Conservation (phyloP, 2,888 invertebrate species). For the Pimpla rufipes region DNA sequence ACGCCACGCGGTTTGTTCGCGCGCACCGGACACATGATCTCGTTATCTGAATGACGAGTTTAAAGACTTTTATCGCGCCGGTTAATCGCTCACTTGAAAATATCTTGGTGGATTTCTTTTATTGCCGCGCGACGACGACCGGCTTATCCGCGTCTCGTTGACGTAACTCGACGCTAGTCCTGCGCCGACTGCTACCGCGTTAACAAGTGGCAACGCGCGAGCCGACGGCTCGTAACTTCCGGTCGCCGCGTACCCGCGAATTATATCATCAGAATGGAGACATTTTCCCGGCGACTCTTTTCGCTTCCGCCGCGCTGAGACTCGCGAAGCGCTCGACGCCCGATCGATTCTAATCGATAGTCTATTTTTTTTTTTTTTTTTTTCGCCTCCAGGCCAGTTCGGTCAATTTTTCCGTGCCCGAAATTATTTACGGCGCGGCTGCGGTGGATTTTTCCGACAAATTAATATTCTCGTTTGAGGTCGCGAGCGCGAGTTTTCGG, state of each 20-base stretch:
- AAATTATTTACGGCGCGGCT: too few species aligned
- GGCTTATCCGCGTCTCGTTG: constrained; percentile 39
- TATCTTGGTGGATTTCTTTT: constrained; percentile 33
- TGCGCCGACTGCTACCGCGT: constrained; percentile 24
- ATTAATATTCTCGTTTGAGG: background rate
- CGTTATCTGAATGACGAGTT: constrained; percentile 53
- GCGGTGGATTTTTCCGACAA: too few species aligned
- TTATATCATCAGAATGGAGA: constrained; percentile 12
- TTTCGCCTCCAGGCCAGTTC: background rate
- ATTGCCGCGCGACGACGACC: background rate
- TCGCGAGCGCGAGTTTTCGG: background rate
- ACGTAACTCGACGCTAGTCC: constrained; percentile 47
- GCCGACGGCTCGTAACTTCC: constrained; percentile 25
- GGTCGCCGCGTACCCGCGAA: constrained; percentile 16
- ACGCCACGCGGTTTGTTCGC: background rate
- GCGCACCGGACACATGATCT: constrained; percentile 12
- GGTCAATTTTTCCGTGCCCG: background rate
- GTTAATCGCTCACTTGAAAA: constrained; percentile 67
- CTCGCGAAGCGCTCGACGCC: background rate
- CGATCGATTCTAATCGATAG: background rate
- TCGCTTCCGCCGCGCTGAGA: background rate
- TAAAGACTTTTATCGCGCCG: constrained; percentile 70
- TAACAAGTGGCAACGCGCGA: background rate
- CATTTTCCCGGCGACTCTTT: background rate
- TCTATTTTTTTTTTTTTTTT: background rate